A percentile compares a stretch with the other conserved stretches of the same genome.
Conservation (phyloP, 1,140 invertebrate genomes). For the Drosophila mauritiana region DNA sequence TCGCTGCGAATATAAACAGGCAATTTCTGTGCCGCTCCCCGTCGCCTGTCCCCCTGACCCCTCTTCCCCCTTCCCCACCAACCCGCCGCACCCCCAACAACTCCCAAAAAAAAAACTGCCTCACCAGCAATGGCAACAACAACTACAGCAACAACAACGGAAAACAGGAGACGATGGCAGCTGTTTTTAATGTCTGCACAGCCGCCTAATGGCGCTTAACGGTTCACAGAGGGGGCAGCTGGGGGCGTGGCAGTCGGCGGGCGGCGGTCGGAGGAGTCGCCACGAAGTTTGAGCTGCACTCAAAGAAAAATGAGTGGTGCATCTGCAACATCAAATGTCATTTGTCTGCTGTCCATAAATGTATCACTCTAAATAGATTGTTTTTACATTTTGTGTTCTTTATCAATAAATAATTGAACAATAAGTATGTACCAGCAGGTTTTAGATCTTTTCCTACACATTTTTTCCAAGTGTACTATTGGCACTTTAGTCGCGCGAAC, state of each 20-base stretch:
- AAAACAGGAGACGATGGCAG: slow-evolving; percentile 52
- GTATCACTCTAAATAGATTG: too few relatives aligned
- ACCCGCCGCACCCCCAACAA: too few relatives aligned
- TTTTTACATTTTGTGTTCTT: not conserved
- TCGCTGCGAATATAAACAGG: slow-evolving; percentile 81
- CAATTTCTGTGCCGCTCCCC: slow-evolving; percentile 67
- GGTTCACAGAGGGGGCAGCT: slow-evolving; percentile 43
- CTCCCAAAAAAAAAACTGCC: slow-evolving; percentile 54
- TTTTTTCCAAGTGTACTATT: slow-evolving; percentile 40
- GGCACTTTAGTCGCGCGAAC: slow-evolving; percentile 43
- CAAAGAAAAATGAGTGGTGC: not conserved
- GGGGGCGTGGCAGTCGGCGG: slow-evolving; percentile 18
- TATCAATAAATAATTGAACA: too few relatives aligned
- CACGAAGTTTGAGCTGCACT: slow-evolving; percentile 29
- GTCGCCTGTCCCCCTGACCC: not conserved
- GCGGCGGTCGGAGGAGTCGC: slow-evolving; percentile 7
- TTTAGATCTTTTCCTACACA: not conserved
- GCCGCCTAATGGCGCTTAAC: slow-evolving; percentile 78
- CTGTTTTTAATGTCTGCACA: slow-evolving; percentile 79
- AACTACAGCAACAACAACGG: slow-evolving; percentile 9
- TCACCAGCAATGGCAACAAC: slow-evolving; percentile 47
- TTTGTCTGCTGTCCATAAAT: too few relatives aligned
- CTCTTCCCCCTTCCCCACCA: not conserved
- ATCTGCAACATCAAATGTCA: too few relatives aligned
- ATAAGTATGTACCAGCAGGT: too few relatives aligned